phyloP scores from a whole-genome alignment of 2,888 invertebrate genomes.

The Horisme vitalbata region DNA sequence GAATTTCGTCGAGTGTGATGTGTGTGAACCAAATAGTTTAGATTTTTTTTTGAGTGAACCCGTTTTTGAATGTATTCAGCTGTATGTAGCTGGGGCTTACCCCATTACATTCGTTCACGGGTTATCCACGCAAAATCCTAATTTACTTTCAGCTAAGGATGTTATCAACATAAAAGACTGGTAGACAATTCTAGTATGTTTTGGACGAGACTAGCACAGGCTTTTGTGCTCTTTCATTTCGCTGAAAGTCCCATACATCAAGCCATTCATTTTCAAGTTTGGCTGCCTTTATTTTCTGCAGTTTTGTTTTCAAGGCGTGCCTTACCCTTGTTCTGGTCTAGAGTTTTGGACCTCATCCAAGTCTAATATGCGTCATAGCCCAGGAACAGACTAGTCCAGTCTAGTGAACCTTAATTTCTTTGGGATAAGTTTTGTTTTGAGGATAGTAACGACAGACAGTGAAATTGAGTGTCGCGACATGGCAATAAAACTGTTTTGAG shows the following conservation, averaged over 20 bases:
- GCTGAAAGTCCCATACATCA: slow-evolving; percentile 10
- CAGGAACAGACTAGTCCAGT: neutral
- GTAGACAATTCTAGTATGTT: no score
- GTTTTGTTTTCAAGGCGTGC: slow-evolving; percentile 48
- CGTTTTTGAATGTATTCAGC: no score
- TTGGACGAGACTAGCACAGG: no score
- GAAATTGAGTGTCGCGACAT: slow-evolving; percentile 41
- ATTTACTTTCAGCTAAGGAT: no score
- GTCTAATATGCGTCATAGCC: slow-evolving; percentile 49
- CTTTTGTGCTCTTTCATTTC: slow-evolving; percentile 13
- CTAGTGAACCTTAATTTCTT: slow-evolving; percentile 8
- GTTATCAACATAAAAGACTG: no score
- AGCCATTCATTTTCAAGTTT: slow-evolving; percentile 19
- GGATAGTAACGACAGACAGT: slow-evolving; percentile 7
- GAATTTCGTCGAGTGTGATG: no score
- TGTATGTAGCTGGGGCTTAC: no score
- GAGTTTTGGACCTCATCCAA: slow-evolving; percentile 53
- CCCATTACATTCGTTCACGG: no score
- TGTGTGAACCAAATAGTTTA: no score
- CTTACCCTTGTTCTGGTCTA: slow-evolving; percentile 52
- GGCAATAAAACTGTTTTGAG: slow-evolving; percentile 50
- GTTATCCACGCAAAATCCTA: no score
- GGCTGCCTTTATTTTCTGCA: slow-evolving; percentile 12
- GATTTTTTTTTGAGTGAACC: no score
- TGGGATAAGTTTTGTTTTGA: slow-evolving; percentile 22